Conservation (phyloP, 2,888 invertebrate genomes). For the Apantesis nais region DNA sequence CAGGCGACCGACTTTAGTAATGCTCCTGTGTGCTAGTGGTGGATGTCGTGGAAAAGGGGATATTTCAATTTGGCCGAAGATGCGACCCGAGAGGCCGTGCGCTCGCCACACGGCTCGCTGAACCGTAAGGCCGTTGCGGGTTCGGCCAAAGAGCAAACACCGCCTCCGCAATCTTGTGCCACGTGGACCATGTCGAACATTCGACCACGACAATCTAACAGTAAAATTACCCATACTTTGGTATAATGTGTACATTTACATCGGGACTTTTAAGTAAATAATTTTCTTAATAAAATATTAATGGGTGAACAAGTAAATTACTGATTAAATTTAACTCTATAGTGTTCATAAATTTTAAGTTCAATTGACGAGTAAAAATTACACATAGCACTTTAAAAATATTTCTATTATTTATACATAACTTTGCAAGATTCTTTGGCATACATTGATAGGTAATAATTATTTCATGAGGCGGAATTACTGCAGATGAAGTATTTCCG, state of each 20-base stretch:
- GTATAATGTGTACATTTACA: slow-evolving; percentile 1
- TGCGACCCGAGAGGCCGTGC: slow-evolving; percentile 81
- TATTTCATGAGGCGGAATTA: slow-evolving; percentile 22
- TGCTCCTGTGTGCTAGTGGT: slow-evolving; percentile 58
- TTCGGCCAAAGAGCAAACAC: slow-evolving; percentile 84
- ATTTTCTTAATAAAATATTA: too few species aligned
- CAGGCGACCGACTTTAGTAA: slow-evolving; percentile 45
- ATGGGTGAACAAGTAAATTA: background rate
- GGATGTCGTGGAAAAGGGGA: slow-evolving; percentile 70
- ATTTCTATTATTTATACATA: background rate
- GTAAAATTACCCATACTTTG: slow-evolving; percentile 73
- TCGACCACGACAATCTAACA: slow-evolving; percentile 79
- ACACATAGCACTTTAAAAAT: background rate
- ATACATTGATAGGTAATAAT: slow-evolving; percentile 16
- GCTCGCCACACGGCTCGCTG: slow-evolving; percentile 81
- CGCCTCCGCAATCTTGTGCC: slow-evolving; percentile 84
- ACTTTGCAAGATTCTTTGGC: background rate
- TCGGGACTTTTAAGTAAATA: background rate
- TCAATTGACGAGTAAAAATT: too few species aligned
- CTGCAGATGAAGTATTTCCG: slow-evolving; percentile 53
- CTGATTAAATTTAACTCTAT: background rate
- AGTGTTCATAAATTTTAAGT: background rate
- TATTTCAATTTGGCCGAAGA: slow-evolving; percentile 85
- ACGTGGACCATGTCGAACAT: slow-evolving; percentile 80
- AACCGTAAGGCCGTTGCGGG: slow-evolving; percentile 82